Conservation (phyloP, 2,888 invertebrate genomes). For the Latrodectus elegans region DNA sequence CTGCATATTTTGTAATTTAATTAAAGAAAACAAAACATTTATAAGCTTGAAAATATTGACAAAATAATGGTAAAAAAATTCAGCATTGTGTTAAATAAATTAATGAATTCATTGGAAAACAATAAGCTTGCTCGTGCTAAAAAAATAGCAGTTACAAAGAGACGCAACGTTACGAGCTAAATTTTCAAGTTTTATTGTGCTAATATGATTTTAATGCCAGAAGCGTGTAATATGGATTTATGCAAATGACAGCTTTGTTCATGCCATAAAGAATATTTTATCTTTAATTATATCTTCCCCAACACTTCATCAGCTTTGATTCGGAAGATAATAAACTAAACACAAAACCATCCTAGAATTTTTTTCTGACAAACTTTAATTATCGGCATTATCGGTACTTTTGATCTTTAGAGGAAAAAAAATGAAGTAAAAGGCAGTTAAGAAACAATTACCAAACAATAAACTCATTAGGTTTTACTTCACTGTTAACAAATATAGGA, state of each 20-base stretch:
- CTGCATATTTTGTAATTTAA: no score
- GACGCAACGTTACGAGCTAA: no score
- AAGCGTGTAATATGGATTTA: constrained; percentile 57
- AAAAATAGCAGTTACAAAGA: neutral
- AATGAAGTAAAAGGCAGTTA: constrained; percentile 56
- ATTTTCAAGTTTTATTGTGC: constrained; percentile 51
- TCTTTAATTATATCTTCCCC: constrained; percentile 60
- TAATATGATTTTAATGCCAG: constrained; percentile 57
- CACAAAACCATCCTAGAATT: neutral
- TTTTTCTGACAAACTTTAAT: constrained; percentile 57
- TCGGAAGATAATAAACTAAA: constrained; percentile 56
- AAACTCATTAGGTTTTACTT: constrained; percentile 60
- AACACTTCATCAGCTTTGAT: constrained; percentile 58
- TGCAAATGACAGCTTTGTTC: constrained; percentile 58
- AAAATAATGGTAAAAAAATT: no score
- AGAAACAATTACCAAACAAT: constrained; percentile 69
- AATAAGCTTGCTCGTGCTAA: neutral
- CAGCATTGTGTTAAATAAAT: no score
- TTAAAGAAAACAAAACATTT: no score
- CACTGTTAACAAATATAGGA: constrained; percentile 53
- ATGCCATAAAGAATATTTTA: constrained; percentile 60
- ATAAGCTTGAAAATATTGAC: no score
- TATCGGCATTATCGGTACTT: constrained; percentile 31
- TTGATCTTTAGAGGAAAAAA: constrained; percentile 53
- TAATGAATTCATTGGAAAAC: neutral